Conservation (phyloP, 2,797 vertebrate species). For the Scolopax bukidnonensis region DNA sequence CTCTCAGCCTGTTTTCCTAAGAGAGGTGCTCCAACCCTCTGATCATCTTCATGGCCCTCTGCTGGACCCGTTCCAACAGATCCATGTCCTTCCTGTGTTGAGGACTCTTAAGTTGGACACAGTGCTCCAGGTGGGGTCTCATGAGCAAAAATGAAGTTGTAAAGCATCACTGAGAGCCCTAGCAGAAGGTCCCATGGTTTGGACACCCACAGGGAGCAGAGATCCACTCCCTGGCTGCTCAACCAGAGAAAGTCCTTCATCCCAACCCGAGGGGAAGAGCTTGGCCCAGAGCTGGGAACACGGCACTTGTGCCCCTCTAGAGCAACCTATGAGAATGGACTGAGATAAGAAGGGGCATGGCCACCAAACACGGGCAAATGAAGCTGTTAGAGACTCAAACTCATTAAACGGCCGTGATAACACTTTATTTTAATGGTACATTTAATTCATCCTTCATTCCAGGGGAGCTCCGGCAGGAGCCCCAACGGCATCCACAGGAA, state of each 20-base stretch:
- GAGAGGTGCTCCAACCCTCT: too few species aligned
- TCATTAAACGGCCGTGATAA: background rate
- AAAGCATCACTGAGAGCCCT: rapidly evolving
- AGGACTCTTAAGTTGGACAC: too few species aligned
- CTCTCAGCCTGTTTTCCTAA: too few species aligned
- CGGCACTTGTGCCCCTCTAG: background rate
- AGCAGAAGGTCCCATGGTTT: too few species aligned
- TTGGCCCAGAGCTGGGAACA: background rate
- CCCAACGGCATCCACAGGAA: background rate
- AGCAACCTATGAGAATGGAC: background rate
- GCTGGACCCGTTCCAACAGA: too few species aligned
- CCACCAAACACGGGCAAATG: background rate
- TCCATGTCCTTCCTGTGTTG: too few species aligned
- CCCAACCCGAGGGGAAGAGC: too few species aligned
- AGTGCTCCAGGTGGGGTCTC: too few species aligned
- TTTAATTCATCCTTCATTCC: conserved; percentile 55
- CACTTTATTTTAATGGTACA: conserved; percentile 51
- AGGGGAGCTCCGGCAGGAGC: background rate
- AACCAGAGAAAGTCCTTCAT: too few species aligned
- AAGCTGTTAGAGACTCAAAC: conserved; percentile 1
- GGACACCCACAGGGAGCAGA: background rate
- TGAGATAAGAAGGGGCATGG: background rate
- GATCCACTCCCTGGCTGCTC: background rate
- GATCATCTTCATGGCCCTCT: too few species aligned
- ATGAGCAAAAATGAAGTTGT: too few species aligned